Evolutionary conservation across 2,113 vertebrate species (phyloP).

Genomic region (Mesembrinibis cayennensis): DNA sequence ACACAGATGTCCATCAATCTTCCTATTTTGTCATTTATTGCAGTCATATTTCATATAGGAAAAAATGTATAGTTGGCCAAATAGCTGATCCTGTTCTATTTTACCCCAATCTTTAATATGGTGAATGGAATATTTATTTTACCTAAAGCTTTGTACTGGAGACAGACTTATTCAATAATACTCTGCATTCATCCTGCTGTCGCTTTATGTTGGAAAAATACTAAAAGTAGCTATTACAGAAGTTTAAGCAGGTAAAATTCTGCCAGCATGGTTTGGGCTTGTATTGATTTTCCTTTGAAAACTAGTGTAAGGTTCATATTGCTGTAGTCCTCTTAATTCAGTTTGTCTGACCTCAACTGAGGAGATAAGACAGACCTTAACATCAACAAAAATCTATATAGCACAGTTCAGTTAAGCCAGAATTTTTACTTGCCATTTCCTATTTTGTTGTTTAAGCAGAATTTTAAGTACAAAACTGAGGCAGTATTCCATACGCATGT

Average conservation of each 20-base stretch:
- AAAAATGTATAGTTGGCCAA: not conserved
- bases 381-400: not conserved
- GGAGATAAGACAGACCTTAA: not conserved
- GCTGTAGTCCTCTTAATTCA: not conserved
- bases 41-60: constrained; percentile 31
- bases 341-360: not conserved
- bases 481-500: not conserved
- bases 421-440: not conserved
- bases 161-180: not conserved
- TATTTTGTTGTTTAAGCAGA: not conserved
- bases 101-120: not conserved
- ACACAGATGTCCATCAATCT: constrained; percentile 1
- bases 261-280: not conserved
- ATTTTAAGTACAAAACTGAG: not conserved
- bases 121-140: constrained; percentile 22
- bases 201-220: not conserved
- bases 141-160: not conserved
- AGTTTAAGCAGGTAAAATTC: not conserved
- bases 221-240: not conserved
- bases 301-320: not conserved
- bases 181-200: not conserved
- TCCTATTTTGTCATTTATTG: constrained; percentile 27
- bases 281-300: not conserved
- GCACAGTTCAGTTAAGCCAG: not conserved
- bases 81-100: constrained; percentile 18